Evolutionary conservation across 1,140 invertebrate species (phyloP), one percentile per base, ranked within the genome.

Genomic region (Drosophila ironensis): DNA sequence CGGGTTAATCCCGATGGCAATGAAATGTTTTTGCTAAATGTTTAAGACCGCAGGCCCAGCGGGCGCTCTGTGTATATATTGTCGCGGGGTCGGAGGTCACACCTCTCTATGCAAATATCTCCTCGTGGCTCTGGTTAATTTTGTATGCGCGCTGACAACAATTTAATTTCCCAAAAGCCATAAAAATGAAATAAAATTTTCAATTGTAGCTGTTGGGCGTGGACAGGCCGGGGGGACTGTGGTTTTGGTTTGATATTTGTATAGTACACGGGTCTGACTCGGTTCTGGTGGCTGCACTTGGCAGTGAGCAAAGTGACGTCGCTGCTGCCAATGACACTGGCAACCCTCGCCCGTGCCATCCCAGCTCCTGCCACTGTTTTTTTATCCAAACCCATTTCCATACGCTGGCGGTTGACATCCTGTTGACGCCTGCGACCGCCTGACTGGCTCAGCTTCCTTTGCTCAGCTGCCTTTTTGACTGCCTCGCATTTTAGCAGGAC

Each of bases 181-280:
- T 82, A 82, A 82, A 82, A 82, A 66, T 72, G 72, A 77, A 84
- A 82, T 77, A 77, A 77, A 84, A 82, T 74, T 63, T 76, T 76
- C 77, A 81, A 81, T 80, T 80, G 77, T 72, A 40, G 72, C 72
- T 38, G 61, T 52, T 76, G 69, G 64, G 57, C 56, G 73, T 45
- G 41, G 56, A 63, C 28, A 5, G 33, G n/a, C 3, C 12, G 30
- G 30, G 5, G 11, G 11, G 30, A 12, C 5, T 5, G 12, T 3
- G 30, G 30, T 17, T 24, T 7, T 38, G 51, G 24, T 41, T 40
- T 12, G 19, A 16, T 47, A 8, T 17, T 7, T 16, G 11, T 33
- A 53, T 28, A n/a, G n/a, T n/a, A n/a, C n/a, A n/a, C n/a, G 3
- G 17, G 2, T 17, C 2, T 19, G 60, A 40, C 48, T 25, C 57